phyloP scores from a whole-genome alignment of 2,888 invertebrate genomes.

The Eurytoma californica region DNA sequence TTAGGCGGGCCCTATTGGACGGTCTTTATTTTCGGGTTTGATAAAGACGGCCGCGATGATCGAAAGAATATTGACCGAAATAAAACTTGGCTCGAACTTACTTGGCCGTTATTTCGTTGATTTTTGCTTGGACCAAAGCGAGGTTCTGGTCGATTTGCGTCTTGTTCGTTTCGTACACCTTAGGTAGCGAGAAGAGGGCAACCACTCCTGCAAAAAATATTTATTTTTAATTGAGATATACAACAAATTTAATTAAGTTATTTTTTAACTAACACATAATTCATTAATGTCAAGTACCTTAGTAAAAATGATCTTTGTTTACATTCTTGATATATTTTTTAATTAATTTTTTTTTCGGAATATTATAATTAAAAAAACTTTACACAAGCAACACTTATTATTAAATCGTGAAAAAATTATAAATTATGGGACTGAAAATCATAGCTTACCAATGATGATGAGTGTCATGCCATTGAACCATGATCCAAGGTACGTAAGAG shows the following conservation, averaged over 20 bases:
- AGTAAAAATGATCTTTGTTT: too few species aligned
- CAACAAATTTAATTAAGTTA: too few species aligned
- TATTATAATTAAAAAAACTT: too few species aligned
- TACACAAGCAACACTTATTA: too few species aligned
- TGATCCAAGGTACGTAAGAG: constrained; percentile 96
- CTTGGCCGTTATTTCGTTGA: constrained; percentile 93
- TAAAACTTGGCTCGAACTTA: constrained; percentile 76
- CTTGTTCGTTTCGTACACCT: constrained; percentile 97
- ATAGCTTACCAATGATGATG: constrained; percentile 88
- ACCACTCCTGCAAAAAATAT: constrained; percentile 85
- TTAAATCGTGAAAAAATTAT: too few species aligned
- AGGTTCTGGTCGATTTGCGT: constrained; percentile 94
- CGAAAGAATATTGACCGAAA: constrained; percentile 26
- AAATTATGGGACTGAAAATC: too few species aligned
- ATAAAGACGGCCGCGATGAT: constrained; percentile 13
- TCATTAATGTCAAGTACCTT: too few species aligned
- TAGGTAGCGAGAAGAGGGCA: constrained; percentile 95
- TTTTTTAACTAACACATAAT: too few species aligned
- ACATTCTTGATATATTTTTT: too few species aligned
- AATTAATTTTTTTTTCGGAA: too few species aligned
- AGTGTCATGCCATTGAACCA: constrained; percentile 99
- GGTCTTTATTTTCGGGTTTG: background rate
- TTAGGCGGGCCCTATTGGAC: background rate
- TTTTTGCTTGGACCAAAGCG: constrained; percentile 89
- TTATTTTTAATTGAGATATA: constrained; percentile 6